These are phyloP conservation scores for Excalfactoria chinensis DNA, from an alignment of 2,113 vertebrate genomes.

Conservation along the genomic window DNA sequence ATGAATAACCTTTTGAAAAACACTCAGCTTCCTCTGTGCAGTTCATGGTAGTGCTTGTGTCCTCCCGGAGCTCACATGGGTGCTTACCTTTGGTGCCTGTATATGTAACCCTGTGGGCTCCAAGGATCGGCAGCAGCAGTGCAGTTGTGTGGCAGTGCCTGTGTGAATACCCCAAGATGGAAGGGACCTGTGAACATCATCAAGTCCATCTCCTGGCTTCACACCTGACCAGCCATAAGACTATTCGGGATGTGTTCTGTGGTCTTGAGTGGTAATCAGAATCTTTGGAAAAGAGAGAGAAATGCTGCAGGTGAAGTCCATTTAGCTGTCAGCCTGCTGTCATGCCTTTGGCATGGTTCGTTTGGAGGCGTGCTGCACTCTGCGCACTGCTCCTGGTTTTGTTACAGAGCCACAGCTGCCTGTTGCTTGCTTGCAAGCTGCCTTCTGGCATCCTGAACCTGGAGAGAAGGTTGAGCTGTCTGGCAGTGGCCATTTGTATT, in stretches of 20 bases:
- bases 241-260: background rate
- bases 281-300: background rate
- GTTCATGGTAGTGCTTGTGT: background rate
- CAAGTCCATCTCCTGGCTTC: too few species aligned
- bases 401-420: background rate
- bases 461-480: background rate
- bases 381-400: accelerated
- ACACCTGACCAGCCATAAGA: background rate
- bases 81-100: background rate
- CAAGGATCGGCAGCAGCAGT: background rate
- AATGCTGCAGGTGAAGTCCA: background rate
- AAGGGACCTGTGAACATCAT: too few species aligned
- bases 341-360: background rate
- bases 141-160: background rate
- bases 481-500: background rate
- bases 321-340: background rate
- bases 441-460: background rate
- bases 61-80: background rate
- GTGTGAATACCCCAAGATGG: too few species aligned
- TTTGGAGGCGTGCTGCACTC: background rate
- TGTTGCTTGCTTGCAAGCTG: background rate
- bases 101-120: background rate
- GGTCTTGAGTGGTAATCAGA: background rate
- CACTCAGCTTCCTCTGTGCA: background rate
- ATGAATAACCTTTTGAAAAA: conserved; percentile 55